phyloP scores from a whole-genome alignment of 2,797 vertebrate genomes.

The Eleutherodactylus coqui region DNA sequence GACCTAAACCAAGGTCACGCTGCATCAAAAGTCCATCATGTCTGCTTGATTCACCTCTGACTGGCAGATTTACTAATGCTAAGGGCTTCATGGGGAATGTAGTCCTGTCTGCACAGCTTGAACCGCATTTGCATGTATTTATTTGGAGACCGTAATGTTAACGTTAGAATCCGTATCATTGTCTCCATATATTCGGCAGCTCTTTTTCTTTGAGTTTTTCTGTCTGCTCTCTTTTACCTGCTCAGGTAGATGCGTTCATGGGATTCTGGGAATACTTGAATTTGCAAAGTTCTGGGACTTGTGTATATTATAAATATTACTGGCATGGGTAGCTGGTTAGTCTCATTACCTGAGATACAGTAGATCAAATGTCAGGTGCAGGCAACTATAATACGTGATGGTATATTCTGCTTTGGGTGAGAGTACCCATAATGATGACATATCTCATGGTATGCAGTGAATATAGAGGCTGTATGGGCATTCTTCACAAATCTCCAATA shows the following conservation, averaged over 20 bases:
- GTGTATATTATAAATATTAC: not conserved
- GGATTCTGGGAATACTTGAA: not conserved
- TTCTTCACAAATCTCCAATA: too few relatives aligned
- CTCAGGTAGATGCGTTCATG: not conserved
- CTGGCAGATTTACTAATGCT: conserved; percentile 31
- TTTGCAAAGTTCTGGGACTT: too few relatives aligned
- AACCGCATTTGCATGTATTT: not conserved
- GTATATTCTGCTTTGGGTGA: not conserved
- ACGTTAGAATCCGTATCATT: too few relatives aligned
- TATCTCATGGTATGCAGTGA: not conserved
- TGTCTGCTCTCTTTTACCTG: not conserved
- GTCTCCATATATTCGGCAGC: not conserved
- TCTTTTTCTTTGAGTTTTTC: not conserved
- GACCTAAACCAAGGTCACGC: conserved; percentile 11
- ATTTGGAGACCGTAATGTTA: not conserved
- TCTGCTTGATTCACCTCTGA: not conserved
- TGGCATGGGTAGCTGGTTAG: not conserved
- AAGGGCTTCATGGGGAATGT: not conserved
- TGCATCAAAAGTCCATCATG: not conserved
- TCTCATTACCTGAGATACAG: not conserved
- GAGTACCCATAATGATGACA: not conserved
- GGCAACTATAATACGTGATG: too few relatives aligned
- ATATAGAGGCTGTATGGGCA: too few relatives aligned
- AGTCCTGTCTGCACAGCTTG: not conserved
- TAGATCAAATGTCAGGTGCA: not conserved